These are phyloP conservation scores for Griposia aprilina DNA, from an alignment of 2,888 invertebrate genomes.

Conservation along the genomic window DNA sequence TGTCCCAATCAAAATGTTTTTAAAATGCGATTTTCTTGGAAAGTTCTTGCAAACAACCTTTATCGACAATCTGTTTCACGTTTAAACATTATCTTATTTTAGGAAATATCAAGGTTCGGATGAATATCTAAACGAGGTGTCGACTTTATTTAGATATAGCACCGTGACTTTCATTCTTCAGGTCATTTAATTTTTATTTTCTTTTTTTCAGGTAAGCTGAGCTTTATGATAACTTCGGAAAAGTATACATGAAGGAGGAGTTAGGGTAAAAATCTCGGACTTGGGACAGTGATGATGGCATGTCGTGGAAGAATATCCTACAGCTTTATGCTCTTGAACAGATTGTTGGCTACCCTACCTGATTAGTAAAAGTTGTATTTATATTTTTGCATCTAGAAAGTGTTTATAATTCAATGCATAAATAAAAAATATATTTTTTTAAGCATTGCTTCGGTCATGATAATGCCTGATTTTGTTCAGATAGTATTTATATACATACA, in stretches of 20 bases:
- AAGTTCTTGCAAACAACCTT: constrained; percentile 23
- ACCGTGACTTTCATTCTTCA: background rate
- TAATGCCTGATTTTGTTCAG: background rate
- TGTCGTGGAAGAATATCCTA: background rate
- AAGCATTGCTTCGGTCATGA: background rate
- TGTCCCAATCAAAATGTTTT: constrained; percentile 54
- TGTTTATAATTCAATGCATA: background rate
- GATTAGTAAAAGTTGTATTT: background rate
- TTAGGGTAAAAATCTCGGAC: background rate
- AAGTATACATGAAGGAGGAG: background rate
- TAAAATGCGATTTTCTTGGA: constrained; percentile 48
- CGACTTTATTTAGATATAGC: constrained; percentile 9
- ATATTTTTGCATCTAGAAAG: background rate
- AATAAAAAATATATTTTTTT: background rate
- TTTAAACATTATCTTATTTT: constrained; percentile 41
- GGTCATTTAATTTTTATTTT: constrained; percentile 2
- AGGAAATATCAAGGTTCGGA: constrained; percentile 9
- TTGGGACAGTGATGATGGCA: background rate
- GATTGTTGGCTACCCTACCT: background rate
- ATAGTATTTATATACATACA: too few relatives aligned
- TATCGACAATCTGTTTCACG: constrained; percentile 42
- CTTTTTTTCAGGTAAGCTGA: constrained; percentile 39
- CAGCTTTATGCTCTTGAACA: background rate
- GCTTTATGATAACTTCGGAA: background rate
- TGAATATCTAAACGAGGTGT: constrained; percentile 18